Base-by-base conservation (phyloP, 1,140 invertebrate species). In the Sitodiplosis mosellana region DNA sequence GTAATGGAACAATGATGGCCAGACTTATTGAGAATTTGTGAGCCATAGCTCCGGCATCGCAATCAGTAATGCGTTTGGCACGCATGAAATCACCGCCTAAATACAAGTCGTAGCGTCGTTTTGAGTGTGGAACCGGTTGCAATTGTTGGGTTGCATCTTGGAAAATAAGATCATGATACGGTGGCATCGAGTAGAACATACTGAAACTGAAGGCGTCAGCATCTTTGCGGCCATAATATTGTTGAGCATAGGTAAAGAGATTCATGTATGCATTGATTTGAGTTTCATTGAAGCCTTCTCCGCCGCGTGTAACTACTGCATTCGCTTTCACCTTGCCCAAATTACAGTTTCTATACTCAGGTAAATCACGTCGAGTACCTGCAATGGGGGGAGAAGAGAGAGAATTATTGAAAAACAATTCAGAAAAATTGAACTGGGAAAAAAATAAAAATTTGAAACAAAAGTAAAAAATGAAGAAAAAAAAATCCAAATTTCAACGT, bases 281-380 rank as follows among this genome's bases (percentile, higher is more conserved):
- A 0, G 84, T 86, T 47, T 81, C 74, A 58, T 91, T 91, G 53
- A 80, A 78, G 33, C 67, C 71, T 38, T 73, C 67, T 5, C 78
- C 79, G 6, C 86, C 77, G 48, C 87, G 71, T 0, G 90, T 86
- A 14, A 97, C 87, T 18, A 97, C 72, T 0, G 92, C 91, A 56
- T 94, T 92, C 0, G 88, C 80, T 36, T 90, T 84, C 0, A 95
- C 87, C 60, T 81, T 82, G 14, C 91, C 92, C 19, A 98, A 64
- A 66, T 95, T 92, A 60, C 93, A 98, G 17, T 72, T 66, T 43
- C 70, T 64, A 61, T 88, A 95, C n/a, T 89, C 78, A 34, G 76
- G 72, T 20, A 87, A 76, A 18, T 80, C 72, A 0, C 78, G 77
- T 15, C 87, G 72, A 1, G 82, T 87, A 10, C 76, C 77, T 79